A percentile compares a stretch with the other conserved stretches of the same genome.
phyloP scores from a whole-genome alignment of 2,888 invertebrate genomes.

The Hesperia comma region DNA sequence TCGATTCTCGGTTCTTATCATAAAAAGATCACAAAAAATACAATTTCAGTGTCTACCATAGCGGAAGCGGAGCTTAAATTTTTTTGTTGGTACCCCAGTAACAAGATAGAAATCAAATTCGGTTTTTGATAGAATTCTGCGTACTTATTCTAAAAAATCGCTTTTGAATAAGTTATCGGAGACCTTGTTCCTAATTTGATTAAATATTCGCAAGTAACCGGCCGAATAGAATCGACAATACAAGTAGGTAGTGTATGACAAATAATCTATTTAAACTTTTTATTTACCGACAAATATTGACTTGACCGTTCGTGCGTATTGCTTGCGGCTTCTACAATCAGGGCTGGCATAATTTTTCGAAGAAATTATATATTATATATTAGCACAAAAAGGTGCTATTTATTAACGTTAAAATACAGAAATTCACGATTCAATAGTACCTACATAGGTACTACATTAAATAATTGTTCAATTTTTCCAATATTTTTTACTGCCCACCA shows the following conservation, averaged over 20 bases:
- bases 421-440: too few species aligned
- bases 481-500: too few species aligned
- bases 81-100: neutral
- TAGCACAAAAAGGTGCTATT: too few species aligned
- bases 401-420: too few species aligned
- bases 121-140: neutral
- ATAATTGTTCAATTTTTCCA: too few species aligned
- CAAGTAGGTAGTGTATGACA: constrained; percentile 15
- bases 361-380: too few species aligned
- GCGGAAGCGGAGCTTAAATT: constrained; percentile 1
- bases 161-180: neutral
- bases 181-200: neutral
- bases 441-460: too few species aligned
- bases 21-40: too few species aligned
- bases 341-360: too few species aligned
- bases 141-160: neutral
- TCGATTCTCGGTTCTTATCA: too few species aligned
- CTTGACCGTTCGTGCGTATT: constrained; percentile 24
- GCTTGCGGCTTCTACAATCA: constrained; percentile 13
- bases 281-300: constrained; percentile 30
- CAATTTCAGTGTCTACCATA: neutral
- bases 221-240: constrained; percentile 10
- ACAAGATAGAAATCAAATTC: neutral
- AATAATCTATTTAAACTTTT: constrained; percentile 28
- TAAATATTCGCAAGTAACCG: neutral